Evolutionary conservation across 2,797 vertebrate species (phyloP).

Genomic region (Carduelis carduelis): DNA sequence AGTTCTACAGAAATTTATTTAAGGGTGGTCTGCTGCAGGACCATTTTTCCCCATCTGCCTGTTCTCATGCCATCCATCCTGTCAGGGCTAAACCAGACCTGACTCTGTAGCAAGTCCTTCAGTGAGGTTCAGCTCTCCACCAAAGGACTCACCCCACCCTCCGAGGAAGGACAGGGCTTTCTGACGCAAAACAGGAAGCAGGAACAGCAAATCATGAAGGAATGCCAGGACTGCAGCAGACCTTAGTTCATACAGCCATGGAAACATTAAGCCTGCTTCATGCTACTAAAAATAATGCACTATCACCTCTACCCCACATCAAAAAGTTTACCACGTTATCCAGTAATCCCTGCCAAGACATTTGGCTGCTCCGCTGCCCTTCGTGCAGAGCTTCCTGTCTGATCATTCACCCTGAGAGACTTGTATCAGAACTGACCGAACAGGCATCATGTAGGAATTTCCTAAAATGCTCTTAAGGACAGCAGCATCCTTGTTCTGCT

Average conservation of each 20-base stretch:
- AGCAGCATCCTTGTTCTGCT: not conserved
- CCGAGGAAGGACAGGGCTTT: not conserved
- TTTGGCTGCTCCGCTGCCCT: not conserved
- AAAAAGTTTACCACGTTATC: not conserved
- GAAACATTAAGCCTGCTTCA: not conserved
- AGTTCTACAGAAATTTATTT: not conserved
- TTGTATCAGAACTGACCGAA: not conserved
- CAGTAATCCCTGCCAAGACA: not conserved
- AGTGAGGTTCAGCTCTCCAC: not conserved
- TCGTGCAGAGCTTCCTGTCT: not conserved
- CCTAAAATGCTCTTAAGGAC: not conserved
- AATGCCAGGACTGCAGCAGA: conserved; percentile 9
- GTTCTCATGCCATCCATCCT: not conserved
- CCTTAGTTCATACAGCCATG: not conserved
- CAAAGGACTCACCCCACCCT: not conserved
- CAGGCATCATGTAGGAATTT: not conserved
- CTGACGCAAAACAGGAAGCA: not conserved
- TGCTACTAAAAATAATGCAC: not conserved
- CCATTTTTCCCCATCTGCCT: not conserved
- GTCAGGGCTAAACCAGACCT: not conserved
- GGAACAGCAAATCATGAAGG: conserved; percentile 33
- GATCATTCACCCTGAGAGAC: not conserved
- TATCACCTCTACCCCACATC: conserved; percentile 10
- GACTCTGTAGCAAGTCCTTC: not conserved
- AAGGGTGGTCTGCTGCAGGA: not conserved